These are phyloP conservation scores for Poecilia picta DNA, from an alignment of 2,797 vertebrate species.

Conservation along the genomic window DNA sequence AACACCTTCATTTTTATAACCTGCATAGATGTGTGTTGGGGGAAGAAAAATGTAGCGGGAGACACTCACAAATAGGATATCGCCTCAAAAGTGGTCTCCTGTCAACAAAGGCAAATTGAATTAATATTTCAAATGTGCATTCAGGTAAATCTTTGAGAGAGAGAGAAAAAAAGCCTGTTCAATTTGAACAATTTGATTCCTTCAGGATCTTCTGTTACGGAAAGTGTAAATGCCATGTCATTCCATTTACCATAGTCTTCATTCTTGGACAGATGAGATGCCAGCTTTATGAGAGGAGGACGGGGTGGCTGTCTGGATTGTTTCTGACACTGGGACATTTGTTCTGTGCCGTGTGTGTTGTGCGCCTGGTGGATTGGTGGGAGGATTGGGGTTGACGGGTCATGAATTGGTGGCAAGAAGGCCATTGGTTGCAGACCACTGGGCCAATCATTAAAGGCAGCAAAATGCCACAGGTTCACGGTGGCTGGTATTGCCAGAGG, in stretches of 20 bases:
- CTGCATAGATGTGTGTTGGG: conserved; percentile 32
- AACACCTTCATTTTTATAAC: conserved; percentile 63
- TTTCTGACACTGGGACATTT: conserved; percentile 80
- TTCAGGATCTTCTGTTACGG: conserved; percentile 40
- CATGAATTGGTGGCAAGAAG: conserved; percentile 84
- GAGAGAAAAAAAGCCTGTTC: conserved; percentile 22
- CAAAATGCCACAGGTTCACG: conserved; percentile 77
- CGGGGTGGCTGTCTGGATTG: conserved; percentile 76
- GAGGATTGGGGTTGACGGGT: conserved; percentile 84
- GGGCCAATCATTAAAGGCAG: conserved; percentile 81
- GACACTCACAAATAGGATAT: conserved; percentile 40
- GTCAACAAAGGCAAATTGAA: conserved; percentile 57
- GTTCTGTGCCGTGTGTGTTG: conserved; percentile 70
- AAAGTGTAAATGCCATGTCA: conserved; percentile 64
- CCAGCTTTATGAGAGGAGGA: conserved; percentile 78
- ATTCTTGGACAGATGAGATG: conserved; percentile 75
- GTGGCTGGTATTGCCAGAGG: conserved; percentile 72
- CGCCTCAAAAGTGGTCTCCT: conserved; percentile 35
- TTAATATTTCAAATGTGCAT: conserved; percentile 53
- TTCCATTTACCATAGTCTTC: conserved; percentile 64
- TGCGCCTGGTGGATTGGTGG: conserved; percentile 83
- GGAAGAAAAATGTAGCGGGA: conserved; percentile 5
- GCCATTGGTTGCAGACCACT: conserved; percentile 78
- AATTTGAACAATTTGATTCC: conserved; percentile 49
- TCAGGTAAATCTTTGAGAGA: conserved; percentile 21